These are phyloP conservation scores for Pollenia amentaria DNA, from an alignment of 2,888 invertebrate species.

Conservation along the genomic window DNA sequence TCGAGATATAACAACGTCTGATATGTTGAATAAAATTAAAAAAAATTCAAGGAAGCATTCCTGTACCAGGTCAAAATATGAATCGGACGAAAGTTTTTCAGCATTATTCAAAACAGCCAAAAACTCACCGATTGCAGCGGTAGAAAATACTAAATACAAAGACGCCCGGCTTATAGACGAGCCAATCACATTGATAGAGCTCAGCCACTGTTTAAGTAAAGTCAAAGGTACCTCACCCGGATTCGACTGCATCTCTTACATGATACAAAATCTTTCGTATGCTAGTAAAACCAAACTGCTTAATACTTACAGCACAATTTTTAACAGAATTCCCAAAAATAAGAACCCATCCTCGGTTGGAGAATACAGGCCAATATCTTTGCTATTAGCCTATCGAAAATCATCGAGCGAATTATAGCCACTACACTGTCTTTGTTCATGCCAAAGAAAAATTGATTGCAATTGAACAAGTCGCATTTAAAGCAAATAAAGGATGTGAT, in stretches of 20 bases:
- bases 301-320: not conserved
- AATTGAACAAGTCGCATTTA: not conserved
- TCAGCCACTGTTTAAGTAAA: conserved; percentile 15
- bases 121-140: not conserved
- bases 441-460: not conserved
- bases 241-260: conserved; percentile 18
- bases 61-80: not conserved
- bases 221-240: not conserved
- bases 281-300: not conserved
- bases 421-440: not conserved
- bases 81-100: too few relatives aligned
- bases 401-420: too few relatives aligned
- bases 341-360: not conserved
- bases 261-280: not conserved
- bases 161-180: not conserved
- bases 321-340: not conserved
- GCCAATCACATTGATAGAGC: too few relatives aligned
- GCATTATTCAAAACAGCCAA: too few relatives aligned
- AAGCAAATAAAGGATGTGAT: not conserved
- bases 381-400: too few relatives aligned
- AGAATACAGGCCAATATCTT: not conserved
- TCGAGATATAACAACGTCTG: not conserved
- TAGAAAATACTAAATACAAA: not conserved
- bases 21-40: conserved; percentile 20
- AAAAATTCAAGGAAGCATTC: not conserved